Evolutionary conservation across 2,888 invertebrate genomes (phyloP).

Genomic region (Agrochola litura): DNA sequence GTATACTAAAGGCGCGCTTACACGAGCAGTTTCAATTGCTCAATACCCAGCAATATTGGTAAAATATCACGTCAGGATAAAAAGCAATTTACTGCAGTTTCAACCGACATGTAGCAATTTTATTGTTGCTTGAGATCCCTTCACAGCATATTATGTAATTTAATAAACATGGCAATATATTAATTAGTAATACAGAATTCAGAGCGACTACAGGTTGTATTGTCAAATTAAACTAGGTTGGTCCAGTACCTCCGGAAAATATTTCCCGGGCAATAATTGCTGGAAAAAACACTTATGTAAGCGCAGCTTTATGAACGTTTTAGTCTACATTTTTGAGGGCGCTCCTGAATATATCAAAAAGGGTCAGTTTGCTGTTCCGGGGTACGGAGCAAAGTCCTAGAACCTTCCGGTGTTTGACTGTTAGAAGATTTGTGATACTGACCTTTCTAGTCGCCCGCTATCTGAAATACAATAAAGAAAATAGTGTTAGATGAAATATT

Average conservation of each 20-base stretch:
- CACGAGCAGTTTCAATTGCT: not conserved
- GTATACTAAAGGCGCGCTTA: conserved; percentile 44
- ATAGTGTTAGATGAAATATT: conserved; percentile 25
- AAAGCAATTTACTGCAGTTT: not conserved
- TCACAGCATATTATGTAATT: too few relatives aligned
- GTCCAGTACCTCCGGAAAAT: too few relatives aligned
- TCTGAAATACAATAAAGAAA: conserved; percentile 48
- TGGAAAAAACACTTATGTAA: not conserved
- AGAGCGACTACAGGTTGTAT: too few relatives aligned
- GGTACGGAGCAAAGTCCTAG: conserved; percentile 36
- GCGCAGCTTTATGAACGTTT: conserved; percentile 39
- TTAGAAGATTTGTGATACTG: conserved; percentile 44
- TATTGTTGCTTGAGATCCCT: too few relatives aligned
- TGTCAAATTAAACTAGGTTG: too few relatives aligned
- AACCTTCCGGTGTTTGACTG: conserved; percentile 54
- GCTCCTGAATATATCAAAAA: conserved; percentile 60
- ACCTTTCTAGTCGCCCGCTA: conserved; percentile 48
- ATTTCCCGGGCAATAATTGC: not conserved
- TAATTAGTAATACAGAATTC: too few relatives aligned
- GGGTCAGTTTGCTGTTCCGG: conserved; percentile 46
- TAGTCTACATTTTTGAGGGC: conserved; percentile 62
- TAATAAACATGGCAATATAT: too few relatives aligned
- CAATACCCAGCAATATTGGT: not conserved
- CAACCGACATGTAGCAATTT: too few relatives aligned
- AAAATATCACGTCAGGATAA: not conserved